Conservation (phyloP, 2,797 vertebrate genomes). For the Psittacula echo region DNA sequence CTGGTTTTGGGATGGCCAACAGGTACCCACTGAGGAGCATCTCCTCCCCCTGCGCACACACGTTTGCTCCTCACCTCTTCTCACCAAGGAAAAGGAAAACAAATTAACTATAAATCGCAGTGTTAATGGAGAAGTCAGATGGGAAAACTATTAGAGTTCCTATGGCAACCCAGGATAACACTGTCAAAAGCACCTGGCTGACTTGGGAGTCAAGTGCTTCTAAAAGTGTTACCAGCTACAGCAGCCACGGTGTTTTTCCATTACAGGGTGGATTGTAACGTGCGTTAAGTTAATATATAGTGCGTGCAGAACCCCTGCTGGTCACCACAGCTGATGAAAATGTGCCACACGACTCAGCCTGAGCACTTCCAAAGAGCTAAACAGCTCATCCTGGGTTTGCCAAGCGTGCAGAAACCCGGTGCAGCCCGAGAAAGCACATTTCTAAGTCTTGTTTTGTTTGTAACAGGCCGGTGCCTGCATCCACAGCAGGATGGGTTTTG, state of each 20-base stretch:
- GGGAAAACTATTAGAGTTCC: constrained; percentile 35
- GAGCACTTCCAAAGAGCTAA: neutral
- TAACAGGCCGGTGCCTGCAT: neutral
- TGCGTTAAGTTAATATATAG: neutral
- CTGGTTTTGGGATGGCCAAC: neutral
- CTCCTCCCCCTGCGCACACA: accelerated
- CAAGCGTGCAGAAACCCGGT: neutral
- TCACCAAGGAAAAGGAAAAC: neutral
- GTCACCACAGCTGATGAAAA: neutral
- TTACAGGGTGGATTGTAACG: neutral
- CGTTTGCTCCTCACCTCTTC: neutral
- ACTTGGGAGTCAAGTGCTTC: neutral
- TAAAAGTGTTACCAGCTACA: neutral
- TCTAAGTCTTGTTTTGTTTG: neutral
- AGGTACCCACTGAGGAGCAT: neutral
- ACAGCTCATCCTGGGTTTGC: neutral
- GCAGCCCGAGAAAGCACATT: neutral
- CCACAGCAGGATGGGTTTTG: accelerated
- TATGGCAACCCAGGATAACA: constrained; percentile 37
- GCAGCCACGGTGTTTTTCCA: neutral
- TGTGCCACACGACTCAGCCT: neutral
- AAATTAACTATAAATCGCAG: constrained; percentile 11
- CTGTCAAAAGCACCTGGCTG: constrained; percentile 45
- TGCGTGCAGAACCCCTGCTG: neutral
- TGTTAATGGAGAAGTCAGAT: constrained; percentile 11